Conservation (phyloP, 2,113 vertebrate species). For the Antechinus stuartii region DNA sequence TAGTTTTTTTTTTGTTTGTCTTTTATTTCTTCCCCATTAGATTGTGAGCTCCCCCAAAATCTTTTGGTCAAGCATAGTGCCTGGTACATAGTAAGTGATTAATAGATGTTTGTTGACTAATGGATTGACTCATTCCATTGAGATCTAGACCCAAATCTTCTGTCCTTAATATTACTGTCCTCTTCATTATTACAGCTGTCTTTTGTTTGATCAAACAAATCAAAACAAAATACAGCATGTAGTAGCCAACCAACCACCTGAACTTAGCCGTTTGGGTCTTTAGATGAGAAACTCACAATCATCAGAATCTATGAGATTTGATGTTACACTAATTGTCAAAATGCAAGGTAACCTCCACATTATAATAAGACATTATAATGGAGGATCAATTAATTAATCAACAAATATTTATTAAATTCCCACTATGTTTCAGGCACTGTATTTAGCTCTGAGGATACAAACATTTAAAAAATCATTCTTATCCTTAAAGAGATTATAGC, state of each 20-base stretch:
- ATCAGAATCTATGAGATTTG: not conserved
- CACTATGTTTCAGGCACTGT: not conserved
- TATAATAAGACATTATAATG: not conserved
- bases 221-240: not conserved
- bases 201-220: not conserved
- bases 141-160: not conserved
- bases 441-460: not conserved
- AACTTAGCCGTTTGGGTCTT: not conserved
- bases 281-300: not conserved
- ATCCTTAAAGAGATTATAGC: not conserved
- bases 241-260: not conserved
- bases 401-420: not conserved
- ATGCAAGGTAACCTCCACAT: not conserved
- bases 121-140: not conserved
- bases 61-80: not conserved
- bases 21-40: not conserved
- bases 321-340: not conserved
- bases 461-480: not conserved
- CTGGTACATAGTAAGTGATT: not conserved
- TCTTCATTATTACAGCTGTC: not conserved
- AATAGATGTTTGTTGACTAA: not conserved
- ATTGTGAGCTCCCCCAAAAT: not conserved
- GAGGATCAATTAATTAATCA: not conserved
- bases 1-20: not conserved
- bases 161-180: not conserved